These are phyloP conservation scores for Eleutherodactylus coqui DNA, from an alignment of 2,797 vertebrate species.

Conservation along the genomic window DNA sequence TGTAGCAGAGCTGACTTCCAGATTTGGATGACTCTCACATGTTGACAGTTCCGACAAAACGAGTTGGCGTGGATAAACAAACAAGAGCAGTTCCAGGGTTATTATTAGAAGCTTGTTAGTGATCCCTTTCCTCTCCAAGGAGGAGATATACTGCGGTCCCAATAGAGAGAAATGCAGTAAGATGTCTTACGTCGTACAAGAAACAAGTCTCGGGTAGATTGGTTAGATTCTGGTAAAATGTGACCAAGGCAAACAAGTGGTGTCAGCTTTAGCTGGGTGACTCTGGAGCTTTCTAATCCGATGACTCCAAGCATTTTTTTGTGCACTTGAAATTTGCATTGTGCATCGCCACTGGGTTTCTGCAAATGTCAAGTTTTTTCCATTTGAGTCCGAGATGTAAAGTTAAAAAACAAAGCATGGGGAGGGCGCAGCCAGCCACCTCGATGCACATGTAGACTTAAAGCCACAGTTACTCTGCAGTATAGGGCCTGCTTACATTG, in stretches of 20 bases:
- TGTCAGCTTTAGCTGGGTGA: neutral
- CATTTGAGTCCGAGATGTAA: neutral
- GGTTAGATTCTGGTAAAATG: neutral
- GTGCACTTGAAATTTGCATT: neutral
- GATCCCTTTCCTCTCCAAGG: conserved; percentile 32
- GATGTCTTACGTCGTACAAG: conserved; percentile 17
- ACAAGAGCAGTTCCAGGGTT: conserved; percentile 18
- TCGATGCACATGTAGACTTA: neutral
- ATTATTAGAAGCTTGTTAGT: conserved; percentile 42
- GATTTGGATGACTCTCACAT: neutral
- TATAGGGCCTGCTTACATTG: neutral
- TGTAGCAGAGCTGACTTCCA: neutral
- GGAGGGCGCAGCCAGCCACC: neutral
- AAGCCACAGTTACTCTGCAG: too few species aligned
- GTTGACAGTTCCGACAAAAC: conserved; percentile 26
- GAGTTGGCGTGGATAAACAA: conserved; percentile 35
- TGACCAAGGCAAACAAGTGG: conserved; percentile 16
- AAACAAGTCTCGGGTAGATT: neutral
- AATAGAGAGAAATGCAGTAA: conserved; percentile 18
- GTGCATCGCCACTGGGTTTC: neutral
- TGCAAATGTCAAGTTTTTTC: neutral
- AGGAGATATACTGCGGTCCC: conserved; percentile 8
- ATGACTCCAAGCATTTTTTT: neutral
- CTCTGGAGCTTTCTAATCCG: neutral
- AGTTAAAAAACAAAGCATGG: neutral